Percentiles rank a stretch among this genome's conserved stretches.
Evolutionary conservation across 2,113 vertebrate genomes (phyloP).

Genomic region (Oncorhynchus mykiss): DNA sequence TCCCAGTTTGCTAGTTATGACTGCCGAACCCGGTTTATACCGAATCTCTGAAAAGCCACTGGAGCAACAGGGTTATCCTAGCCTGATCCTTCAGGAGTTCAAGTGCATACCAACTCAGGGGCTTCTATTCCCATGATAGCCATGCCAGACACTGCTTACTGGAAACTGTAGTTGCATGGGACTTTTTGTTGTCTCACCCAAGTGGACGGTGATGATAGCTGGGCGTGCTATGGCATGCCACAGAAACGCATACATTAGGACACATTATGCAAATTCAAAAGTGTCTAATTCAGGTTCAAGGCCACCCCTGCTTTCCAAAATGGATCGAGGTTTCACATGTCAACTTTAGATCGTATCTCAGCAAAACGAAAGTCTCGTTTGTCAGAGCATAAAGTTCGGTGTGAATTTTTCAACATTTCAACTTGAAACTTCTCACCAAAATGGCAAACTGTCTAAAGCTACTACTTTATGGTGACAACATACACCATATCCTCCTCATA

Average conservation of each 20-base stretch:
- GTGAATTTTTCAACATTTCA: not conserved
- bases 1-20: conserved; percentile 67
- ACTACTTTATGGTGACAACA: too few relatives aligned
- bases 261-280: conserved; percentile 47
- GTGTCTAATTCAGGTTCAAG: not conserved
- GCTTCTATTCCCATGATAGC: not conserved
- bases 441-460: not conserved
- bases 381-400: not conserved
- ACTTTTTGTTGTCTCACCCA: not conserved
- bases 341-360: not conserved
- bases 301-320: not conserved
- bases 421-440: not conserved
- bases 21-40: conserved; percentile 56
- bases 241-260: conserved; percentile 52
- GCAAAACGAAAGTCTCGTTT: not conserved
- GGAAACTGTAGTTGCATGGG: not conserved
- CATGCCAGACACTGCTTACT: not conserved
- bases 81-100: conserved; percentile 44
- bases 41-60: too few relatives aligned
- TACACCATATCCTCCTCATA: too few relatives aligned
- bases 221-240: conserved; percentile 52
- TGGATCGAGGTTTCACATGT: not conserved
- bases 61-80: conserved; percentile 9
- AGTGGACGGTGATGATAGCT: conserved; percentile 28
- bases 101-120: not conserved